Base-by-base conservation (phyloP, 2,888 invertebrate species). In the Spisula subtruncata region DNA sequence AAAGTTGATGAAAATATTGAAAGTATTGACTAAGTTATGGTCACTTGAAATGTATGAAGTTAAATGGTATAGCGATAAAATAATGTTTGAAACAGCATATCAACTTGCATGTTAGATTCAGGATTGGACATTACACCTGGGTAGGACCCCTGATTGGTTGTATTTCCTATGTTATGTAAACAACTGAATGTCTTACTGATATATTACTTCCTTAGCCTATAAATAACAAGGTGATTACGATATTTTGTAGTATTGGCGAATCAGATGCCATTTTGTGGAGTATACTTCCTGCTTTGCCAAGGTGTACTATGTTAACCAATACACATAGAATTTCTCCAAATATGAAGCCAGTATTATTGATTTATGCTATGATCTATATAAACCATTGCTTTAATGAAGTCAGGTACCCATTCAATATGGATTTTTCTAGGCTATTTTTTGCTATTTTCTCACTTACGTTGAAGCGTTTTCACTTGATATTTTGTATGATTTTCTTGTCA, bases 381-480 rank as follows among this genome's bases (percentile, higher is more conserved):
- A 25, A 18, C 75, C 75, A 16, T 75, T 75, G 75, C 75, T 75
- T 75, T 75, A 75, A 75, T n/a, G 25, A 20, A 35, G 16, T 75
- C 75, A 75, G 75, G 75, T 75, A 75, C 75, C 32, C 35, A 32
- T 75, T 25, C 32, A 16, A 32, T 71, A 32, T 32, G 29, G 35
- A 75, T 2, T 75, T 75, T 75, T 75, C 75, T 75, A 32, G 75
- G 35, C 29, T n/a, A 32, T 75, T 75, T 75, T 75, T 75, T 75
- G 75, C 75, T 75, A 35, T 75, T 75, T 66, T 75, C 79, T 51
- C 56, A 75, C 46, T 54, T 85, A 35, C 32, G 56, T 79, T 80
- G 46, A 80, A 79, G 41, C 16, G 32, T 75, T 79, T 79, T 85
- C 85, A 85, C 85, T 80, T 8, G 6, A 85, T 80, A 85, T 85